Evolutionary conservation across 2,113 vertebrate species (phyloP), one percentile per base, ranked within the genome.

Genomic region (Oncorhynchus masou): DNA sequence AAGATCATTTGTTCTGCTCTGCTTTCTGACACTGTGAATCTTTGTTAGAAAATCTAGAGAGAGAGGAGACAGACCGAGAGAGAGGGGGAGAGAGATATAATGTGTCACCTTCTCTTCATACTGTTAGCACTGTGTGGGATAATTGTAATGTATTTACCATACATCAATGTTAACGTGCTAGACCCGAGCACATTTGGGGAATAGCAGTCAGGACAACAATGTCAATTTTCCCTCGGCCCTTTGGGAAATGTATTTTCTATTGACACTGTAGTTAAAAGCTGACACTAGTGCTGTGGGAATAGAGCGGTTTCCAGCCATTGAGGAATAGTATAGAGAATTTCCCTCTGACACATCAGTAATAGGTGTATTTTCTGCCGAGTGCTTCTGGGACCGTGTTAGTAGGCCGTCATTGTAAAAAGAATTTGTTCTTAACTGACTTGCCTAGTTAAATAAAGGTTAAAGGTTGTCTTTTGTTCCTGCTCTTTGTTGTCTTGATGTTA

Each of bases 261-360:
- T 88, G 89, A 86, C 89, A 80, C 80, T 77, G 76, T 88, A 84
- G 89, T 90, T 89, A 88, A 86, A 82, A 79, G 78, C 39, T 87
- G 87, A 91, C 90, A 91, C 88, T 79, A 75, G 81, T 75, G 34
- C 87, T 45, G 71, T 48, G 91, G 87, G 88, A 88, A 84, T 87
- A 82, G 77, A 85, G 16, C 80, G 75, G 82, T 79, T 82, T 78
- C 78, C 24, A 87, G 76, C 73, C 73, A 79, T 45, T 86, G 74
- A 83, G 83, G 80, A 82, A 81, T 79, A 77, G 68, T 79, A 22
- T 64, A 67, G 72, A 69, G 82, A 83, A 83, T 86, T 84, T 83
- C 69, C 73, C 77, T 45, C 49, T 74, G 71, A 66, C 80, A 45
- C 29, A 80, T 84, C 75, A 45, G 74, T 72, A 81, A 86, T 79